These are phyloP conservation scores for Philopotamus ludificatus DNA, from an alignment of 1,140 invertebrate genomes.

Conservation along the genomic window DNA sequence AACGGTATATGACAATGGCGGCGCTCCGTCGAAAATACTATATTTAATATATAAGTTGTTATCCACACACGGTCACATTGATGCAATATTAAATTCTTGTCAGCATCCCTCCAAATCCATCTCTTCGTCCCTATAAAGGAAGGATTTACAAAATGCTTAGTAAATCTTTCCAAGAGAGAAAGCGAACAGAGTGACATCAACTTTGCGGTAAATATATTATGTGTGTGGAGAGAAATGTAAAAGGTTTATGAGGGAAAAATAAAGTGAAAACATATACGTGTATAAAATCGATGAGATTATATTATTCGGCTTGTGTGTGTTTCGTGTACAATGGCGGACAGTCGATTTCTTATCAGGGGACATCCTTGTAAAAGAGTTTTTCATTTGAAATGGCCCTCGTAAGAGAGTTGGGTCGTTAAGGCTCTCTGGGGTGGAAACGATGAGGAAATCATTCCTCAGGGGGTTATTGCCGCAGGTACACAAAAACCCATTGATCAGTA, in stretches of 20 bases:
- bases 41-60: slow-evolving; percentile 32
- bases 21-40: slow-evolving; percentile 3
- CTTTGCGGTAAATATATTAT: background rate
- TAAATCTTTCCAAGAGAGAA: slow-evolving; percentile 30
- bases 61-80: slow-evolving; percentile 37
- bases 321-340: slow-evolving; percentile 29
- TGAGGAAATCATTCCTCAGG: slow-evolving; percentile 30
- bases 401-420: slow-evolving; percentile 32
- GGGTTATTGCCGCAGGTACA: slow-evolving; percentile 24
- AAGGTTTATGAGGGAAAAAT: too few relatives aligned
- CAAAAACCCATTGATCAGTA: background rate
- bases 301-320: too few relatives aligned
- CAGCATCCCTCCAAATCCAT: slow-evolving; percentile 38
- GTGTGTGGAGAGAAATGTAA: too few relatives aligned
- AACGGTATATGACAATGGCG: slow-evolving; percentile 2
- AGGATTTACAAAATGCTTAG: slow-evolving; percentile 40
- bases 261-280: too few relatives aligned
- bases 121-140: slow-evolving; percentile 30
- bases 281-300: background rate
- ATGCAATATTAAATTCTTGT: slow-evolving; percentile 42
- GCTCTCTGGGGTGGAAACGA: slow-evolving; percentile 30
- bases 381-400: slow-evolving; percentile 31
- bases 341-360: slow-evolving; percentile 10
- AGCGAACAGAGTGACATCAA: background rate
- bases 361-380: slow-evolving; percentile 25